A percentile compares a stretch with the other conserved stretches of the same genome.
Evolutionary conservation across 2,113 vertebrate genomes (phyloP).

Genomic region (Apistogramma diplotaenia): DNA sequence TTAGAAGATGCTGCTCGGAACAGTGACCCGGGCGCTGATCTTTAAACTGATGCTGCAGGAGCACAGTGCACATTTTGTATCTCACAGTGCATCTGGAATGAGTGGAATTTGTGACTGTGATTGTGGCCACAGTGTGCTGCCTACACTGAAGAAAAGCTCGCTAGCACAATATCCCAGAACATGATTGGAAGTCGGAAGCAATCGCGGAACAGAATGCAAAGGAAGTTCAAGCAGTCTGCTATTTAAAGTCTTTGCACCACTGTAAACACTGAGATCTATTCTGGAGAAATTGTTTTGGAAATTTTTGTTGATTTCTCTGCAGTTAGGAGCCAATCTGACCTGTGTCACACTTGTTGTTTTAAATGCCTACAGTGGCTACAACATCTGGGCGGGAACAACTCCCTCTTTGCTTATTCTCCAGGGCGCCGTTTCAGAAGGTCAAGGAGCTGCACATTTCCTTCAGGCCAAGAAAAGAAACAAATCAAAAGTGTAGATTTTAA

Average conservation of each 20-base stretch:
- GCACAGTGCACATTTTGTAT: slow-evolving; percentile 12
- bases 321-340: slow-evolving; percentile 47
- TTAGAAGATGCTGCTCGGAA: not conserved
- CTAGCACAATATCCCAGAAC: slow-evolving; percentile 13
- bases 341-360: slow-evolving; percentile 48
- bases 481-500: slow-evolving; percentile 3
- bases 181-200: slow-evolving; percentile 34
- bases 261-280: slow-evolving; percentile 60
- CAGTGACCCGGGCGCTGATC: not conserved
- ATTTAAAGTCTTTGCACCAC: slow-evolving; percentile 41
- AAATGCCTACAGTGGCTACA: slow-evolving; percentile 52
- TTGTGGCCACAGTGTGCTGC: not conserved
- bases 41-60: slow-evolving; percentile 27
- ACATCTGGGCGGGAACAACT: slow-evolving; percentile 51
- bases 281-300: slow-evolving; percentile 29
- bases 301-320: slow-evolving; percentile 46
- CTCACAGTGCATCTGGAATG: slow-evolving; percentile 19
- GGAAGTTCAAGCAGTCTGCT: slow-evolving; percentile 48
- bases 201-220: slow-evolving; percentile 47
- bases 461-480: slow-evolving; percentile 6
- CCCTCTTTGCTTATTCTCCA: slow-evolving; percentile 39
- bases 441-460: slow-evolving; percentile 43
- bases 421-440: slow-evolving; percentile 37
- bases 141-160: not conserved
- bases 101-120: slow-evolving; percentile 20